Evolutionary conservation across 2,797 vertebrate species (phyloP), one percentile per base, ranked within the genome.

Genomic region (Pseudomugil gertrudae): DNA sequence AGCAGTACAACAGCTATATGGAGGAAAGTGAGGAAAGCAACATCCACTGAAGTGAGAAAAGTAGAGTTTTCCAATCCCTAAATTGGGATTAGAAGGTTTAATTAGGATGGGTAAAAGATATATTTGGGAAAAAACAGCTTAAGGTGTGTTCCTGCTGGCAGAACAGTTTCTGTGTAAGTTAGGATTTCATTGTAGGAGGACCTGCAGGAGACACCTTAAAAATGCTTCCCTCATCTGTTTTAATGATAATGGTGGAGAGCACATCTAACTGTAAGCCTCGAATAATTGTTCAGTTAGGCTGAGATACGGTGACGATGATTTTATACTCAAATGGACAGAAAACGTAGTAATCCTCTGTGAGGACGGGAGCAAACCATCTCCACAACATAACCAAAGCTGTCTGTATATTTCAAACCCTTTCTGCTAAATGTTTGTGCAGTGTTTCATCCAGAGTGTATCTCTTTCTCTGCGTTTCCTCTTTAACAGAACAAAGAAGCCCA

Each of bases 1-100:
- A 78, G 53, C 71, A 40, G 66, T 56, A 63, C 72, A 74, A 65
- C 21, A 14, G 80, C 60, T 76, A 78, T 74, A 60, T 66, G 69
- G 51, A 27, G 38, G 35, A 70, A 43, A 60, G 36, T 32, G 1
- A 36, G 56, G 69, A 56, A 50, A 40, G 24, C 4, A 14, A 36
- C 19, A 36, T 33, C 26, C n/a, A 17, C 19, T 52, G 45, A 47
- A 55, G 54, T 45, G 38, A 57, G n/a, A 29, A 66, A 48, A 72
- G 50, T 9, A 30, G 30, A 57, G 32, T 24, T 51, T 65, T 54
- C 6, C 26, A 21, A 47, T 60, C 15, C 23, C 27, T 45, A 13
- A 76, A 78, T 40, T 47, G 36, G 32, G 26, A 66, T 66, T 63
- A 17, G 55, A 56, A 32, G 57, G 75, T 68, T 14, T 55, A 48